A percentile compares a stretch with the other conserved stretches of the same genome.
Evolutionary conservation across 2,888 invertebrate genomes (phyloP).

Genomic region (Antheraea assamensis): DNA sequence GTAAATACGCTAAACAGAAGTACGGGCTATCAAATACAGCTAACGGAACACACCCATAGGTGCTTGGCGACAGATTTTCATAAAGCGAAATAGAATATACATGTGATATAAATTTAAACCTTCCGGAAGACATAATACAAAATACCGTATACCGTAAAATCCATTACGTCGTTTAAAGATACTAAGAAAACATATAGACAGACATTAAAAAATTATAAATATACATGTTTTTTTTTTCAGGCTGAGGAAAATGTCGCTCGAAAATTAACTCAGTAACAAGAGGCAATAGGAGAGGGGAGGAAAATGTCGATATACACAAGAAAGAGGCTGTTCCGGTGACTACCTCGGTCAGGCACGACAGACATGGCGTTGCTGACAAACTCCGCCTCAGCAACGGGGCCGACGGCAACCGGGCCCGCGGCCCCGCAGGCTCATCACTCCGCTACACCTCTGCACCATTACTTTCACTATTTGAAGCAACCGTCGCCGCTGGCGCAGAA

Average conservation of each 20-base stretch:
- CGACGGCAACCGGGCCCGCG: slow-evolving; percentile 62
- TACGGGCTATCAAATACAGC: too few relatives aligned
- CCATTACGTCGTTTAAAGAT: too few relatives aligned
- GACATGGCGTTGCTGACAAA: slow-evolving; percentile 77
- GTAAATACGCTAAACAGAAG: too few relatives aligned
- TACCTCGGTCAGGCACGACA: slow-evolving; percentile 44
- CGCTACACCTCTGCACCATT: slow-evolving; percentile 79
- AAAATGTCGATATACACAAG: slow-evolving; percentile 58
- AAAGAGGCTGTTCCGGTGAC: slow-evolving; percentile 69
- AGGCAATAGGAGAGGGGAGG: neutral
- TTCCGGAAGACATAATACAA: too few relatives aligned
- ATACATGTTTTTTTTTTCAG: slow-evolving; percentile 10
- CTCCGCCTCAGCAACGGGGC: slow-evolving; percentile 68
- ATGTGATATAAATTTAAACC: too few relatives aligned
- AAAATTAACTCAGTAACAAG: slow-evolving; percentile 19
- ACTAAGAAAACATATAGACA: too few relatives aligned
- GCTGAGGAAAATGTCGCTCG: slow-evolving; percentile 29
- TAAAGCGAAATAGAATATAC: too few relatives aligned
- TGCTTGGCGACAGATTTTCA: too few relatives aligned
- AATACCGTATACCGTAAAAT: too few relatives aligned
- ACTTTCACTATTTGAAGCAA: slow-evolving; percentile 82
- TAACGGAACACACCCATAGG: too few relatives aligned
- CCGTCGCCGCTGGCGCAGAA: slow-evolving; percentile 78
- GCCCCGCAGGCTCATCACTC: slow-evolving; percentile 76
- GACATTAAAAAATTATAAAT: neutral